Conservation (phyloP, 2,113 vertebrate genomes). For the rabbit (Oryctolagus cuniculus) region mOryCun1.1 NC_091436.1:97577501-97578000, state of each 20-base stretch:
- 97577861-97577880: too few relatives aligned
- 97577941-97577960: too few relatives aligned
- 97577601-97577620: background rate
- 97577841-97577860: too few relatives aligned
- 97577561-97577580: background rate
- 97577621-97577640: background rate
- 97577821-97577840: too few relatives aligned
- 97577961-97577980: too few relatives aligned
- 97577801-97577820: too few relatives aligned
- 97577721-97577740: background rate
- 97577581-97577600: slow-evolving; percentile 13
- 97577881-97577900: too few relatives aligned
- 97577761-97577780: background rate
- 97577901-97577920: too few relatives aligned
- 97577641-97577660: background rate
- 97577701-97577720: background rate
- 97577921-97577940: too few relatives aligned
- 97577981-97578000: too few relatives aligned
- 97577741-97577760: background rate
- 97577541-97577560: background rate
- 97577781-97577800: too few relatives aligned
- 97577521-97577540: background rate
- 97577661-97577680: background rate
- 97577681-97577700: background rate
- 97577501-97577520: background rate